Base-by-base conservation (phyloP, 2,888 invertebrate species). In the Hemicrepidius hirtus region DNA sequence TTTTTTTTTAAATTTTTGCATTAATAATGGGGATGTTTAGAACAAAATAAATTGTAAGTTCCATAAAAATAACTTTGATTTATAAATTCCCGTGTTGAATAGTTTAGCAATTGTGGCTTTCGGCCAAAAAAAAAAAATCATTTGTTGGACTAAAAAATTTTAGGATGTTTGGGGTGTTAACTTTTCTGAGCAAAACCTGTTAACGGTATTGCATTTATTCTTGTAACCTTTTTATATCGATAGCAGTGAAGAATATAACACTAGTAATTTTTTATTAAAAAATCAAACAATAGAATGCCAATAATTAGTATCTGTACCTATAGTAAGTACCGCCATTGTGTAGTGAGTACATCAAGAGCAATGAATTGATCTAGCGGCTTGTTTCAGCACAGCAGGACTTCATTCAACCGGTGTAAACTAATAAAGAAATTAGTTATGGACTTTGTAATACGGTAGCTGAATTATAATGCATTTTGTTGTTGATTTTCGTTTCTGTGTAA, bases 351-450 rank as follows among this genome's bases (percentile, higher is more conserved):
- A 71, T 62, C 20, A 67, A 57, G 55, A 44, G 41, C 35, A 44
- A 68, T 63, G 63, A 63, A 69, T 64, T 62, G 59, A 71, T 74
- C 67, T 65, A 71, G 79, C 77, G 77, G 79, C 76, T 75, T 75
- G 79, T 78, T 79, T 80, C 75, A 78, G 76, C 81, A 66, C 80
- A 73, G 79, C 80, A 77, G 83, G 83, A 76, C 60, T 71, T 80
- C 78, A 80, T 82, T 83, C 82, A 83, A 75, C 76, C 77, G 71
- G 68, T 59, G 77, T 79, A 80, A 82, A 80, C 81, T 84, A 84
- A 84, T 84, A 82, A 83, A 83, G 82, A 83, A 84, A 84, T 84
- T 83, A 81, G 84, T 83, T 83, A 84, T 82, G 84, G 84, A 80
- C 82, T 82, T 82, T 82, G 82, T 82, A 79, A 80, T 80, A 79